Base-by-base conservation (phyloP, 2,113 vertebrate genomes). In the Erythrolamprus reginae region DNA sequence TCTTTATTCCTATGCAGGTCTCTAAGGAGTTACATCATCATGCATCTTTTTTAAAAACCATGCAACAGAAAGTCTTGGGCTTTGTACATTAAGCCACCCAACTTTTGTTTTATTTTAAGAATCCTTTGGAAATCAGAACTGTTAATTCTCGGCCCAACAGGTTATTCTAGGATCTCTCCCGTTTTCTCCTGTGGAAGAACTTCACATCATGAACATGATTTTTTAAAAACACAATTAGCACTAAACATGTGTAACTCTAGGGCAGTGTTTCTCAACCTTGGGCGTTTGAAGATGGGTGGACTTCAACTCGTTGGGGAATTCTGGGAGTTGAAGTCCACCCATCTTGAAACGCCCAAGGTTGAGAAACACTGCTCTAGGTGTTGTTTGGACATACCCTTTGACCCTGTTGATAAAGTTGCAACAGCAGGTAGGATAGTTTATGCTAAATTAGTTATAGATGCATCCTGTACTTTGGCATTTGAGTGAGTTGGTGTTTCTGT, bases 1-100 rank as follows among this genome's bases (percentile, higher is more conserved):
- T 96, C 77, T 97, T 97, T 97, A 97, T 97, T 97, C 97, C 97
- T 98, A 97, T 98, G 97, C 97, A 98, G 97, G 96, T 97, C 97
- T 97, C 93, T 97, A 96, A 96, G 96, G 96, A 96, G 96, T 96
- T 94, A 94, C 92, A 93, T 92, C 96, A 93, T 96, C 47, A 82
- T 82, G 77, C 65, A 2, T 52, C 50, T 77, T 50, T 50, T 48
- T 10, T 10, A 93, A 92, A 94, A 56, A 61, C 96, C 95, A 94
- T 95, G 93, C 90, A 92, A 50, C 8, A 90, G 93, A 95, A 93
- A 17, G 94, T 96, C 95, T 97, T 96, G 96, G 96, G 96, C 96
- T 97, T 97, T 97, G 94, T 97, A 96, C 86, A 94, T 96, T 92
- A 93, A 94, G 95, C 95, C 95, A 93, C 90, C 89, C 92, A 92